phyloP scores from a whole-genome alignment of 2,113 vertebrate species.

The Gadus chalcogrammus region DNA sequence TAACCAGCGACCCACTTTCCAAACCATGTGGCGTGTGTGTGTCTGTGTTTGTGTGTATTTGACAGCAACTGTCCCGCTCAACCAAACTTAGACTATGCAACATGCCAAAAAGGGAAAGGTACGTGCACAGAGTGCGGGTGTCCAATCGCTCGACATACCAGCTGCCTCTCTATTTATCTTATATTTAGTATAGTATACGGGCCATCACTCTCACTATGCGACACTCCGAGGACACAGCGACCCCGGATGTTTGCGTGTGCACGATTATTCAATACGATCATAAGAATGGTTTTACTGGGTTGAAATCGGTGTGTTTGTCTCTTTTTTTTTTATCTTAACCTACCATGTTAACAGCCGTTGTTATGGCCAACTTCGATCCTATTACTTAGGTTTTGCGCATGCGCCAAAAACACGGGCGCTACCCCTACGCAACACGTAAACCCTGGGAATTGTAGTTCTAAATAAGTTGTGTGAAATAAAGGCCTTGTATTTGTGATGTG shows the following conservation, averaged over 20 bases:
- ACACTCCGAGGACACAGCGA: slow-evolving; percentile 53
- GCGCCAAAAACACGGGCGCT: slow-evolving; percentile 55
- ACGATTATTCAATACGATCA: not conserved
- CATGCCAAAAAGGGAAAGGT: slow-evolving; percentile 78
- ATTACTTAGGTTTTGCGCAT: slow-evolving; percentile 59
- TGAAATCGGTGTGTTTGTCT: slow-evolving; percentile 20
- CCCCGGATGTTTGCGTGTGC: not conserved
- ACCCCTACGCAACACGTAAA: slow-evolving; percentile 17
- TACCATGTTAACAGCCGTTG: slow-evolving; percentile 81
- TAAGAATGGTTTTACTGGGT: slow-evolving; percentile 6
- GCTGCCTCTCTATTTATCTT: slow-evolving; percentile 73
- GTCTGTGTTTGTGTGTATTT: too few relatives aligned
- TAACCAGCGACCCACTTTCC: slow-evolving; percentile 32
- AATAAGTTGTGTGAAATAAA: not conserved
- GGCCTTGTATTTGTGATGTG: slow-evolving; percentile 1
- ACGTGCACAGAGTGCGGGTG: slow-evolving; percentile 52
- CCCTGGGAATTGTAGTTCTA: slow-evolving; percentile 42
- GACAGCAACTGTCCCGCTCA: slow-evolving; percentile 31
- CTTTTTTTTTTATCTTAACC: slow-evolving; percentile 60
- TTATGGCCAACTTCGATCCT: slow-evolving; percentile 74
- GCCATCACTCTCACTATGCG: slow-evolving; percentile 58
- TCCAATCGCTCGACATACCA: slow-evolving; percentile 74
- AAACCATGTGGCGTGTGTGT: slow-evolving; percentile 7
- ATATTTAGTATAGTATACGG: slow-evolving; percentile 41
- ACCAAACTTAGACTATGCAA: slow-evolving; percentile 27